Evolutionary conservation across 2,888 invertebrate species (phyloP), one percentile per base, ranked within the genome.

Genomic region (Cetonia aurata): DNA sequence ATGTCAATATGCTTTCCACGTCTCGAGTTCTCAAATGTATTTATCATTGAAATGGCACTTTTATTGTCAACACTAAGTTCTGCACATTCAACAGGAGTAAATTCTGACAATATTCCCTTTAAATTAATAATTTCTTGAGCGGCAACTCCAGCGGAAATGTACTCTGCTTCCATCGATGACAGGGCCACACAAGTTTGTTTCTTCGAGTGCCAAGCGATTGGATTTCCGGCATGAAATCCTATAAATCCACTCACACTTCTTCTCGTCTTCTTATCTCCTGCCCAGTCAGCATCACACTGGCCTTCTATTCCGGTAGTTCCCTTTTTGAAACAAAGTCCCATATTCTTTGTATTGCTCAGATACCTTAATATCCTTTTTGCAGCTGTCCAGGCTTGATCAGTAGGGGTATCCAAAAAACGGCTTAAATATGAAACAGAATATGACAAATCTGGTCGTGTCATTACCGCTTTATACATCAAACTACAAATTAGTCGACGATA

Each of bases 201-300:
- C n/a, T n/a, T n/a, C n/a, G n/a, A n/a, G n/a, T n/a, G n/a, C n/a
- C n/a, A n/a, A n/a, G n/a, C 53, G n/a, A 75, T 71, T 6, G 71
- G 71, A 68, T 74, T 76, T 52, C 71, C 65, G 12, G 68, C 73
- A 66, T 75, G 62, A 53, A 70, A 73, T 37, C 33, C 25, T 12
- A 75, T 37, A 41, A 75, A 76, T 13, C 75, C 74, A 70, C 76
- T 73, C 1, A 74, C 72, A 60, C 72, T 75, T 71, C 71, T 74
- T 41, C 70, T 41, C n/a, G 50, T 46, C 10, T 46, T 9, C 46
- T 46, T 46, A 13, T 46, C 46, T 3, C 6, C 46, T 41, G 42
- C 46, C 46, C 12, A 46, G 10, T 46, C 46, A 9, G 46, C 46
- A 9, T 46, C 13, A 13, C n/a, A n/a, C n/a, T n/a, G n/a, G n/a